phyloP scores from a whole-genome alignment of 1,140 invertebrate species.

The Protaetia brevitarsis region DNA sequence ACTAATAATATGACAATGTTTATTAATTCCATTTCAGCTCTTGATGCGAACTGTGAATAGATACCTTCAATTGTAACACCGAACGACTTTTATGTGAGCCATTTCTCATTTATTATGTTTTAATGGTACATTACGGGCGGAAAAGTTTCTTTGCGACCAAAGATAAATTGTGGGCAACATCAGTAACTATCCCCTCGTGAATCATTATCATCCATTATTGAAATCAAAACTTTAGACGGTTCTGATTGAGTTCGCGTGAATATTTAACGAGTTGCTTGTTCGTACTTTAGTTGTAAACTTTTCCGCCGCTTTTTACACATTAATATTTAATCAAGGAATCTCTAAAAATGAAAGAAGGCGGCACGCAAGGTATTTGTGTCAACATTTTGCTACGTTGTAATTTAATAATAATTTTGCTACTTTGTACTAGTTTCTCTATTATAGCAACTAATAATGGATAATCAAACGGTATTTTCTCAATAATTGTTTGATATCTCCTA shows the following conservation, averaged over 20 bases:
- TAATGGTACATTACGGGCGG: neutral
- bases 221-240: constrained; percentile 22
- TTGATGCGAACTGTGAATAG: too few species aligned
- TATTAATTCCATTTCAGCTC: too few species aligned
- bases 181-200: neutral
- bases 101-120: neutral
- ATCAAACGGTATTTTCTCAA: too few species aligned
- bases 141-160: neutral
- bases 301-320: constrained; percentile 7
- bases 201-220: constrained; percentile 4
- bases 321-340: too few species aligned
- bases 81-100: neutral
- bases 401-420: too few species aligned
- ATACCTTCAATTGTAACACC: neutral
- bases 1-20: too few species aligned
- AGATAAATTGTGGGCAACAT: constrained; percentile 1
- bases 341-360: too few species aligned
- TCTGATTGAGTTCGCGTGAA: constrained; percentile 10
- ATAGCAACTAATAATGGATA: too few species aligned
- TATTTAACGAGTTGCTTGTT: neutral
- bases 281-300: constrained; percentile 4
- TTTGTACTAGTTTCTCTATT: too few species aligned
- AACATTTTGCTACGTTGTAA: too few species aligned
- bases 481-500: too few species aligned
- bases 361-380: too few species aligned